Conservation (phyloP, 2,888 invertebrate genomes). For the Luperina nickerlii region DNA sequence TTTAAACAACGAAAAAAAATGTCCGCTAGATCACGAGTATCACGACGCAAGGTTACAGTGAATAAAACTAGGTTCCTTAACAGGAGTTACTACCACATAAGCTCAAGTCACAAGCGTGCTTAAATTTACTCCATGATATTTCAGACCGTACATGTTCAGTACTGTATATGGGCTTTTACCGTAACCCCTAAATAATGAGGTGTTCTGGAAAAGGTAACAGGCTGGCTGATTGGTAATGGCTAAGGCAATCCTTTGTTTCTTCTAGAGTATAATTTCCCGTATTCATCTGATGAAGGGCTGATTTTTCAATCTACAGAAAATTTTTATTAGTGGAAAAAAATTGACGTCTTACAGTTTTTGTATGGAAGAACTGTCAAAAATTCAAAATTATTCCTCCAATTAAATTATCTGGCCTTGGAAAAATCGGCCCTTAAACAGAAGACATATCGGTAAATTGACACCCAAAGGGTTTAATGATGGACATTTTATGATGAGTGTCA, state of each 20-base stretch:
- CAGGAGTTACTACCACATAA: constrained; percentile 18
- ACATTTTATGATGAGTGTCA: neutral
- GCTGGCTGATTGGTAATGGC: constrained; percentile 8
- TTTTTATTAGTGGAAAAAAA: too few species aligned
- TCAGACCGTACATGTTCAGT: constrained; percentile 25
- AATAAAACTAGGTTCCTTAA: constrained; percentile 35
- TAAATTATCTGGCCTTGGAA: too few species aligned
- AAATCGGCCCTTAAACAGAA: neutral
- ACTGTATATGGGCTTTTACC: constrained; percentile 34
- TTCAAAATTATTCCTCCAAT: too few species aligned
- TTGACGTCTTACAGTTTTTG: too few species aligned
- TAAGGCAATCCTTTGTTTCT: neutral
- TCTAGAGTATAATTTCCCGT: neutral
- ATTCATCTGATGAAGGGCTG: neutral
- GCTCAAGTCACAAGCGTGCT: constrained; percentile 30
- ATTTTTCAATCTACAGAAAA: too few species aligned
- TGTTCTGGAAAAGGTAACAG: constrained; percentile 12
- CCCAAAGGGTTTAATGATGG: neutral
- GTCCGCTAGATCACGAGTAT: constrained; percentile 4
- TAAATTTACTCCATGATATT: constrained; percentile 40
- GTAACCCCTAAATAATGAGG: constrained; percentile 44
- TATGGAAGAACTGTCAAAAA: too few species aligned
- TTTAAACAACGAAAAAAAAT: constrained; percentile 6
- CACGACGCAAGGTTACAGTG: constrained; percentile 14
- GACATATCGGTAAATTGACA: neutral